Conservation (phyloP, 2,797 vertebrate genomes). For the Xyrichtys novacula region DNA sequence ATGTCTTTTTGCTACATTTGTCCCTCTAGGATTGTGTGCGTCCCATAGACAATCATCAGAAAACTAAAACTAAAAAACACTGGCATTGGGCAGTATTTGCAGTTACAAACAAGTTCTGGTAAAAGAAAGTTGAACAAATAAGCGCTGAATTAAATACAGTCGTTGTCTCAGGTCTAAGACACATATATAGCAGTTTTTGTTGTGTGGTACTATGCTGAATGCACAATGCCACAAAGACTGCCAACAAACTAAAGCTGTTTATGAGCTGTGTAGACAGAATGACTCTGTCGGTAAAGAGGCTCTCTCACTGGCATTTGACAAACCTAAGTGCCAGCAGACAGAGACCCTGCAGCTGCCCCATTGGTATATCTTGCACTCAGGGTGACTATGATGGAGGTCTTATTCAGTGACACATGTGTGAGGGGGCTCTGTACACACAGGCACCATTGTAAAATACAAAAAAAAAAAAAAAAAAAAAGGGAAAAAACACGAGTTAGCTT, state of each 20-base stretch:
- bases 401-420: constrained; percentile 37
- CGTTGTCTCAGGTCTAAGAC: constrained; percentile 6
- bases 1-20: too few relatives aligned
- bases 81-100: too few relatives aligned
- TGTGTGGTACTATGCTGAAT: constrained; percentile 20
- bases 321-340: constrained; percentile 49
- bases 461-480: too few relatives aligned
- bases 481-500: constrained; percentile 12
- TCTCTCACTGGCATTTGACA: constrained; percentile 57
- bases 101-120: too few relatives aligned
- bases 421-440: background rate
- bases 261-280: constrained; percentile 30
- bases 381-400: constrained; percentile 36
- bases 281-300: constrained; percentile 49
- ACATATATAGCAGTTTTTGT: background rate
- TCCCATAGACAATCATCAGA: too few relatives aligned
- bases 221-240: constrained; percentile 17
- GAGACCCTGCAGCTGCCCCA: constrained; percentile 61
- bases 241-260: constrained; percentile 34
- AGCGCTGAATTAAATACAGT: background rate
- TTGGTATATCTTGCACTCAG: constrained; percentile 43
- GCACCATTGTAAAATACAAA: background rate
- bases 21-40: too few relatives aligned
- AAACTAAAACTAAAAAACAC: too few relatives aligned
- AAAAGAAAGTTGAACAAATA: too few relatives aligned